A percentile compares a stretch with the other conserved stretches of the same genome.
Conservation (phyloP, 2,888 invertebrate genomes). For the Harpalus rufipes region DNA sequence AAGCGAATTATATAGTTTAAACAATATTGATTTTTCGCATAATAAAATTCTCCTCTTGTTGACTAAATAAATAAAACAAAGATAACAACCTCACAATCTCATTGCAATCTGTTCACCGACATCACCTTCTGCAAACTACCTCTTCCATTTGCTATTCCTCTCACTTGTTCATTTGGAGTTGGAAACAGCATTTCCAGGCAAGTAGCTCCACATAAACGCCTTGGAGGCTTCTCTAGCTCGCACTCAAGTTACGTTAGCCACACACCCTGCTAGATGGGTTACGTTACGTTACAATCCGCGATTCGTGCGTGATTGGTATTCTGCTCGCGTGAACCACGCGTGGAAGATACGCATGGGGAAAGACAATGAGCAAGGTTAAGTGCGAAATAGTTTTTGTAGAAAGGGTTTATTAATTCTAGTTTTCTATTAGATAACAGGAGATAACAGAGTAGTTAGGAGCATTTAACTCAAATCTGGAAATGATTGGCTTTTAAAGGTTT, state of each 20-base stretch:
- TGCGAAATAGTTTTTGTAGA: neutral
- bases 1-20: too few relatives aligned
- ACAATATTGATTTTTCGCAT: neutral
- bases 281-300: slow-evolving; percentile 12
- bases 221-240: neutral
- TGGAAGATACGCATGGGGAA: slow-evolving; percentile 9
- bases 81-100: neutral
- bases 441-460: too few relatives aligned
- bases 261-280: too few relatives aligned
- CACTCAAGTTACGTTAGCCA: too few relatives aligned
- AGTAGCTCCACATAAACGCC: slow-evolving; percentile 10
- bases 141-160: neutral
- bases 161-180: slow-evolving; percentile 2
- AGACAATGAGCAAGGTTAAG: slow-evolving; percentile 10
- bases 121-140: neutral
- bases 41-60: neutral
- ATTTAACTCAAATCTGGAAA: too few relatives aligned
- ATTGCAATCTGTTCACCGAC: neutral
- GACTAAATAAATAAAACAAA: neutral
- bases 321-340: slow-evolving; percentile 9
- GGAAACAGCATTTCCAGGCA: slow-evolving; percentile 13
- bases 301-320: slow-evolving; percentile 15
- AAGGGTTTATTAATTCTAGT: neutral
- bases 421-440: neutral
- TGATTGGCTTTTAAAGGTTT: too few relatives aligned